Percentiles rank a stretch among this genome's conserved stretches.
Evolutionary conservation across 2,888 invertebrate genomes (phyloP).

Genomic region (Lacanobia wlatinum): DNA sequence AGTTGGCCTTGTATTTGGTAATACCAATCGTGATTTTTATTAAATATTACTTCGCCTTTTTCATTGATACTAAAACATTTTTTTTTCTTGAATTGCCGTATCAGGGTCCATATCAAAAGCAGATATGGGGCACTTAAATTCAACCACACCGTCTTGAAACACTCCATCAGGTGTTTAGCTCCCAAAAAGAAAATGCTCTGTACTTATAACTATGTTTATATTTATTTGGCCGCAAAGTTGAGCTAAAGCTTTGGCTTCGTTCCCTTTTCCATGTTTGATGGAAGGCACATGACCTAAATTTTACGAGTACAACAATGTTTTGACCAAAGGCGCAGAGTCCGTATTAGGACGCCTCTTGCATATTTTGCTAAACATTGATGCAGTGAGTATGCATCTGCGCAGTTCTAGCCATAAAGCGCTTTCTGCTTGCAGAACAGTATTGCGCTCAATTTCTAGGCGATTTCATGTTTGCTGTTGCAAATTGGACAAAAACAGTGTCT

Average conservation of each 20-base stretch:
- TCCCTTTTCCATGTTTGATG: slow-evolving; percentile 37
- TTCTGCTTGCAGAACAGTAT: slow-evolving; percentile 31
- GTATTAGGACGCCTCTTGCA: slow-evolving; percentile 34
- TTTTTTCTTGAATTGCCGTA: slow-evolving; percentile 3
- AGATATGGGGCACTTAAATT: slow-evolving; percentile 45
- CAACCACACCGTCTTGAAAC: slow-evolving; percentile 36
- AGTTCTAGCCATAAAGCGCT: slow-evolving; percentile 1
- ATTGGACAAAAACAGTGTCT: neutral
- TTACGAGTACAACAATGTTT: slow-evolving; percentile 16
- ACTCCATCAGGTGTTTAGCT: slow-evolving; percentile 37
- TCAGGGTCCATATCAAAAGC: slow-evolving; percentile 21
- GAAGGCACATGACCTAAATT: slow-evolving; percentile 10
- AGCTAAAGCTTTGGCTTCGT: slow-evolving; percentile 29
- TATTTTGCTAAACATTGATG: slow-evolving; percentile 31
- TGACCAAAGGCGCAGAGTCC: slow-evolving; percentile 32
- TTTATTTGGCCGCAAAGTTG: slow-evolving; percentile 18
- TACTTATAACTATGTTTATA: slow-evolving; percentile 18
- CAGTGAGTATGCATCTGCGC: slow-evolving; percentile 32
- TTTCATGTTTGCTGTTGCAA: slow-evolving; percentile 4
- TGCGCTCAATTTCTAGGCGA: slow-evolving; percentile 17
- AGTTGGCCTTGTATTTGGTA: too few relatives aligned
- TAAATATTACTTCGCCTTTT: too few relatives aligned
- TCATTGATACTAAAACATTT: too few relatives aligned
- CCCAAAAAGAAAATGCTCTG: slow-evolving; percentile 17
- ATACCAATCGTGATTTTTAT: too few relatives aligned